These are phyloP conservation scores for Limenitis camilla DNA, from an alignment of 2,888 invertebrate genomes.

Conservation along the genomic window DNA sequence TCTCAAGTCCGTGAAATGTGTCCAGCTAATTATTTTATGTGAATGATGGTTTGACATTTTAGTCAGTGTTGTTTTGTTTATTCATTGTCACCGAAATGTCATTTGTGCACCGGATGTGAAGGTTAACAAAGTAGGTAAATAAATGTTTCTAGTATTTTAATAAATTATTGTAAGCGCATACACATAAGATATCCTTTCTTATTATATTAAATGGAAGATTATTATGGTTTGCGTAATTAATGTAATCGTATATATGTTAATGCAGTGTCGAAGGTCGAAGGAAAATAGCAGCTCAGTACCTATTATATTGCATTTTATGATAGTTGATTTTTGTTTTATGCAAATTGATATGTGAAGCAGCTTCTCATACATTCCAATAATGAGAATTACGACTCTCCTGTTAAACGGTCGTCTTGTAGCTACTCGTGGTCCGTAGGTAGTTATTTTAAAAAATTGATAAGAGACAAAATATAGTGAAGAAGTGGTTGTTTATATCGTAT, in stretches of 20 bases:
- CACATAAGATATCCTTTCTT: conserved; percentile 5
- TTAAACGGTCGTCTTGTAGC: conserved; percentile 52
- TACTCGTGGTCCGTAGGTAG: conserved; percentile 27
- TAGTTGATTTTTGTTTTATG: conserved; percentile 51
- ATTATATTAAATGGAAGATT: background rate
- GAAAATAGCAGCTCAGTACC: conserved; percentile 32
- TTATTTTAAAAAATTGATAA: conserved; percentile 19
- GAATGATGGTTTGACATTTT: conserved; percentile 30
- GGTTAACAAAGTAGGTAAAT: conserved; percentile 22
- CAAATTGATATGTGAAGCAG: conserved; percentile 48
- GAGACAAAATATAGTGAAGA: conserved; percentile 33
- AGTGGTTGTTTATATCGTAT: conserved; percentile 36
- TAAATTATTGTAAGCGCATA: background rate
- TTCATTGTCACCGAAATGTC: conserved; percentile 24
- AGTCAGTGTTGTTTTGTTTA: conserved; percentile 12
- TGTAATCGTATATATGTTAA: conserved; percentile 17
- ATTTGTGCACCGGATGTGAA: conserved; percentile 22
- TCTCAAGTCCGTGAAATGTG: conserved; percentile 28
- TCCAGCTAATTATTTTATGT: conserved; percentile 20
- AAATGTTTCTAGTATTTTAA: background rate
- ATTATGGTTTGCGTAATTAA: conserved; percentile 3
- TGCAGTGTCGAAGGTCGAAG: conserved; percentile 11
- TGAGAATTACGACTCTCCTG: conserved; percentile 53
- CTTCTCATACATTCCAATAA: conserved; percentile 45
- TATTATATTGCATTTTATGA: conserved; percentile 48